Evolutionary conservation across 2,113 vertebrate species (phyloP).

Genomic region (Strigops habroptila): DNA sequence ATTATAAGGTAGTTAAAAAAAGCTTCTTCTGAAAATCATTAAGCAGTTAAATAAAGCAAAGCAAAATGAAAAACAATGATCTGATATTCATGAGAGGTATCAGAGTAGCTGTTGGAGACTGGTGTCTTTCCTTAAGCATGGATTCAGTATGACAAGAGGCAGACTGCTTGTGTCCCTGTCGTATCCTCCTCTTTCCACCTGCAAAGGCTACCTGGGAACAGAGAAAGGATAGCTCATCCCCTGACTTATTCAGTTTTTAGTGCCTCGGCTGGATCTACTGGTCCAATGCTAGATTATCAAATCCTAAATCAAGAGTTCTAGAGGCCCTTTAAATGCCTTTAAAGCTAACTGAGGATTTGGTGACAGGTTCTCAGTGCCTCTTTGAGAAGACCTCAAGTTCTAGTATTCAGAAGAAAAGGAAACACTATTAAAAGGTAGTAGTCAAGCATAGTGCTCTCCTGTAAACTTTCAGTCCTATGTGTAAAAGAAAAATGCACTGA

Average conservation of each 20-base stretch:
- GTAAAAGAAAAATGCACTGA: not conserved
- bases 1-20: not conserved
- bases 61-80: accelerated
- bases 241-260: not conserved
- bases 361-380: not conserved
- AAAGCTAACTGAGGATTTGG: not conserved
- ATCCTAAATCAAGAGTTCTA: not conserved
- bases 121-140: not conserved
- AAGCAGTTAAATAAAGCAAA: not conserved
- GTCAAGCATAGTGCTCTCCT: not conserved
- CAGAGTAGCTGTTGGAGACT: not conserved
- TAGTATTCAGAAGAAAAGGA: not conserved
- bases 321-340: not conserved
- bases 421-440: not conserved
- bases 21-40: not conserved
- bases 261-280: not conserved
- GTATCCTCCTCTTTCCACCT: not conserved
- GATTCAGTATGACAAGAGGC: not conserved
- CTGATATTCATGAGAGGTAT: not conserved
- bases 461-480: not conserved
- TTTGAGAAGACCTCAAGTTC: not conserved
- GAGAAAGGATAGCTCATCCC: not conserved
- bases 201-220: not conserved
- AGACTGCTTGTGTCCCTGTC: accelerated
- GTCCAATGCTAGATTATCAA: not conserved